Evolutionary conservation across 2,888 invertebrate species (phyloP), one percentile per base, ranked within the genome.

Genomic region (Platycheirus albimanus): DNA sequence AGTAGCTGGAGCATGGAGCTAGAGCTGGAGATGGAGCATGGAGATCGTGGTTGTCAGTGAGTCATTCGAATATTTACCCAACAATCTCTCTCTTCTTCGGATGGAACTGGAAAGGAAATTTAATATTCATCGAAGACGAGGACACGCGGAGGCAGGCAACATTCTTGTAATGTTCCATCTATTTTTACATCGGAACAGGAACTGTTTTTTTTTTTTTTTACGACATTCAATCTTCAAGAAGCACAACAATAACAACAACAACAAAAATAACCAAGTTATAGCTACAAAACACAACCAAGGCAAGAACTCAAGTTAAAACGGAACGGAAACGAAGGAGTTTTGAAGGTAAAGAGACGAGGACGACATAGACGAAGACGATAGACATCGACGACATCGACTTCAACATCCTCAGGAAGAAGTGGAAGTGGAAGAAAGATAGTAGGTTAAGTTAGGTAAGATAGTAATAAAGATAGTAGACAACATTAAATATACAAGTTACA

Each of bases 11-110:
- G 4, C 30, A 30, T 11, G 1, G 19, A 30, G n/a, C n/a, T n/a
- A n/a, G 30, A 61, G 43, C 19, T 47, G 28, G 43, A 43, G 72
- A 63, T 54, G 24, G n/a, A n/a, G n/a, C n/a, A n/a, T n/a, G n/a
- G n/a, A n/a, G n/a, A 24, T 17, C 30, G 33, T 64, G 19, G 69
- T 30, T 28, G 47, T 41, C 45, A 43, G 33, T 78, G 78, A 78
- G 71, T 78, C 78, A 78, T 72, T 51, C 56, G 71, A 64, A 71
- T 77, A 56, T 71, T 36, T 58, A 24, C 70, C 70, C 30, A 15
- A n/a, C 38, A 28, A 33, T 63, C 38, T 15, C 43, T 43, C n/a
- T n/a, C n/a, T n/a, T 36, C n/a, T 6, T 36, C 6, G 3, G 8
- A 3, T 30, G 13, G 20, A 56, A 56, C 15, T 36, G 54, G 54